Evolutionary conservation across 1,140 invertebrate genomes (phyloP).

Genomic region (Calephelis nemesis): DNA sequence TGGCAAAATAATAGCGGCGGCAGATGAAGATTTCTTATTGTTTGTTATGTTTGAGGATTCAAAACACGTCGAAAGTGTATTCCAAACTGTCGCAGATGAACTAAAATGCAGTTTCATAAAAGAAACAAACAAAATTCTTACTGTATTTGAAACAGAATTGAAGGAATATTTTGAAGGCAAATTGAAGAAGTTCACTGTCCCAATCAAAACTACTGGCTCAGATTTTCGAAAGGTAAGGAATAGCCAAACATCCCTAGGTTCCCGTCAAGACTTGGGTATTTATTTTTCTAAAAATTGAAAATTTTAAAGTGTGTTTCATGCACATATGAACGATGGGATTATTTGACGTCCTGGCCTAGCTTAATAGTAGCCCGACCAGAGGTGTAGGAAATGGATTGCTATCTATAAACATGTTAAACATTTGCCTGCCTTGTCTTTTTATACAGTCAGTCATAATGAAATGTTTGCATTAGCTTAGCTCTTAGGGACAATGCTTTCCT

Average conservation of each 20-base stretch:
- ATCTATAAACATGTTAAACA: too few species aligned
- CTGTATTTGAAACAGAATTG: conserved; percentile 50
- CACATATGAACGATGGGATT: too few species aligned
- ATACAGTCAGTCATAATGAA: too few species aligned
- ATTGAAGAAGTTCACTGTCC: conserved; percentile 51
- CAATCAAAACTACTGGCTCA: conserved; percentile 56
- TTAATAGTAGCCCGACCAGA: too few species aligned
- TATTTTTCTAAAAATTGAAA: too few species aligned
- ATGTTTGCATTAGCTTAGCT: too few species aligned
- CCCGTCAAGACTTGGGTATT: too few species aligned
- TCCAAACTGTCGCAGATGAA: conserved; percentile 42
- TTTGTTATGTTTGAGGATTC: conserved; percentile 56
- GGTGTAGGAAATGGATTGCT: too few species aligned
- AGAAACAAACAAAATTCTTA: conserved; percentile 47
- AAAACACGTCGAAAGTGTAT: conserved; percentile 51
- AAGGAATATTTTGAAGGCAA: conserved; percentile 51
- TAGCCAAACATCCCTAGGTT: not conserved
- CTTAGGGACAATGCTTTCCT: too few species aligned
- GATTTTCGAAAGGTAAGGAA: conserved; percentile 63
- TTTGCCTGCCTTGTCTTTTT: too few species aligned
- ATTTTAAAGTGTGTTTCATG: too few species aligned
- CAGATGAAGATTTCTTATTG: conserved; percentile 53
- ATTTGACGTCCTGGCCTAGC: too few species aligned
- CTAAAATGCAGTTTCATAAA: conserved; percentile 47
- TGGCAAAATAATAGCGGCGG: conserved; percentile 51